phyloP scores from a whole-genome alignment of 2,888 invertebrate genomes.

The Nesidiocoris tenuis region DNA sequence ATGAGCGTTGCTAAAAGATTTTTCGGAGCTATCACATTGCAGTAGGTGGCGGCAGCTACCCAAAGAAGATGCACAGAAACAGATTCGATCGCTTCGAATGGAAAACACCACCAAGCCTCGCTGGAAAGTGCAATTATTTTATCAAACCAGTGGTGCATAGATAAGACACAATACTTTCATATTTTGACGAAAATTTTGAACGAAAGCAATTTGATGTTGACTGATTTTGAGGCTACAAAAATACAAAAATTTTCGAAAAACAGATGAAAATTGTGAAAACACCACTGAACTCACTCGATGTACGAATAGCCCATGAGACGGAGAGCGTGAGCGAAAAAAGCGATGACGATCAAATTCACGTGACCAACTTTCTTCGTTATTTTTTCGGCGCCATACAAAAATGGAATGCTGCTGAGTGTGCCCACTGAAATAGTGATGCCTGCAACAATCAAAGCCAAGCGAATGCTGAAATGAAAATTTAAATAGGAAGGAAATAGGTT shows the following conservation, averaged over 20 bases:
- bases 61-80: slow-evolving; percentile 85
- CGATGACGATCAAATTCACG: slow-evolving; percentile 78
- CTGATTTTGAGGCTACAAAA: too few relatives aligned
- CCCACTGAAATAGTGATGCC: slow-evolving; percentile 83
- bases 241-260: too few relatives aligned
- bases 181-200: too few relatives aligned
- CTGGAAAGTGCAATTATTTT: slow-evolving; percentile 59
- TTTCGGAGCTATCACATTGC: slow-evolving; percentile 78
- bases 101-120: slow-evolving; percentile 86
- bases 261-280: neutral
- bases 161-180: too few relatives aligned
- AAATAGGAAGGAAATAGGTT: too few relatives aligned
- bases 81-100: slow-evolving; percentile 83
- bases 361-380: slow-evolving; percentile 79
- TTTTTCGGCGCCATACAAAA: slow-evolving; percentile 78
- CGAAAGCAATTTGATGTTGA: too few relatives aligned
- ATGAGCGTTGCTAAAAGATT: slow-evolving; percentile 81
- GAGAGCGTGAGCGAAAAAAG: slow-evolving; percentile 81
- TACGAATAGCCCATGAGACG: slow-evolving; percentile 80
- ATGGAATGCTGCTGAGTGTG: slow-evolving; percentile 78
- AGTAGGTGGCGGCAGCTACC: slow-evolving; percentile 87
- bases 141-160: too few relatives aligned
- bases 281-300: slow-evolving; percentile 80
- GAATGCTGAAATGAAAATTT: too few relatives aligned
- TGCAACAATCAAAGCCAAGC: slow-evolving; percentile 52